These are phyloP conservation scores for Neoitamus cyanurus DNA, from an alignment of 2,888 invertebrate species.

Conservation along the genomic window DNA sequence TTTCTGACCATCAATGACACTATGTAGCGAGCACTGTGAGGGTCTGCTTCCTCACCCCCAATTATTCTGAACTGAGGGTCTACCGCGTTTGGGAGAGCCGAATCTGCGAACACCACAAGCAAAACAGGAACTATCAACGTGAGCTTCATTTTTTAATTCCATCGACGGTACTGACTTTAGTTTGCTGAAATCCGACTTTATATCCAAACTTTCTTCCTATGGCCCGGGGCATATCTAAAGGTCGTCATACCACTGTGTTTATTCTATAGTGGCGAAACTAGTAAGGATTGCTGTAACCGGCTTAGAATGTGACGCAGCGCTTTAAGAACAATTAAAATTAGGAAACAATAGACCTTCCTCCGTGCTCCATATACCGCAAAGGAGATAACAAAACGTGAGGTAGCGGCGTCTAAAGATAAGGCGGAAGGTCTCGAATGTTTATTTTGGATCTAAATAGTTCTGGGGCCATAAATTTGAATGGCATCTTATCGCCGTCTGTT, in stretches of 20 bases:
- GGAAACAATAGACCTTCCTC: conserved; percentile 18
- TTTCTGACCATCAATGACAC: conserved; percentile 37
- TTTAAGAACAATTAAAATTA: not conserved
- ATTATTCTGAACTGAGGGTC: conserved; percentile 41
- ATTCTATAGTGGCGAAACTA: not conserved
- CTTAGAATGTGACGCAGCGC: not conserved
- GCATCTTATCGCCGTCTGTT: not conserved
- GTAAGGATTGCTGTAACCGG: not conserved
- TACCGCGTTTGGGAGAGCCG: not conserved
- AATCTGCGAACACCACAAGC: not conserved
- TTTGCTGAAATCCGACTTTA: not conserved
- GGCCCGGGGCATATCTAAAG: not conserved
- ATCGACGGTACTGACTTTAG: not conserved
- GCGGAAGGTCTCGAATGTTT: not conserved
- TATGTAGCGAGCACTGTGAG: conserved; percentile 46
- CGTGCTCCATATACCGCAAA: not conserved
- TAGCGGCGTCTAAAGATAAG: not conserved
- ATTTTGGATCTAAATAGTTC: not conserved
- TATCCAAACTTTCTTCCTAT: not conserved
- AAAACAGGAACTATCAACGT: not conserved
- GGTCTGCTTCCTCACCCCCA: conserved; percentile 49
- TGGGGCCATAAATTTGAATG: not conserved
- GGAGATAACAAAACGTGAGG: not conserved
- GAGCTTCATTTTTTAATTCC: not conserved
- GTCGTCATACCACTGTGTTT: not conserved